Percentiles rank a stretch among this genome's conserved stretches.
These are phyloP conservation scores for Platysteira castanea DNA, from an alignment of 2,113 vertebrate genomes.

Conservation along the genomic window DNA sequence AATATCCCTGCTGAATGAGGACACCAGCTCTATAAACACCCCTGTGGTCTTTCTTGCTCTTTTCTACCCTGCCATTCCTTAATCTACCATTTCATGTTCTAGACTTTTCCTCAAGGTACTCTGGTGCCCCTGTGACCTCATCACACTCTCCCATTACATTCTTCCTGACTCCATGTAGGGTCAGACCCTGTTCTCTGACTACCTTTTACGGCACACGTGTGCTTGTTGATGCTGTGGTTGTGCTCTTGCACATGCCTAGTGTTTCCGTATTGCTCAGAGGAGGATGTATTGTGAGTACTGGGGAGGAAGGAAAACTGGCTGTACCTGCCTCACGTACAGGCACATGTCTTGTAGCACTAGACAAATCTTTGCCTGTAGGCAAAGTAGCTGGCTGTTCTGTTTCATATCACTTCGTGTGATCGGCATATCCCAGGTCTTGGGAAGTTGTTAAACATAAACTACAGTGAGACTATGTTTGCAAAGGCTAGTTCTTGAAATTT, in stretches of 20 bases:
- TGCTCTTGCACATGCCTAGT: not conserved
- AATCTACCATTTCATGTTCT: not conserved
- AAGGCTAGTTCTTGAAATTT: not conserved
- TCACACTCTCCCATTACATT: not conserved
- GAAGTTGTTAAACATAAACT: not conserved
- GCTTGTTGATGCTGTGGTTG: not conserved
- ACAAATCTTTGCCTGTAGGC: not conserved
- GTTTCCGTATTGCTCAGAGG: not conserved
- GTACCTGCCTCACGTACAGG: fast-evolving
- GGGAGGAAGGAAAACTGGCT: not conserved
- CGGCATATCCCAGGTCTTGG: not conserved
- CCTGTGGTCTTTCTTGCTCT: not conserved
- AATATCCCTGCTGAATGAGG: not conserved
- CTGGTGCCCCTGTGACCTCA: fast-evolving
- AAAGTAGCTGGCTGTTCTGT: not conserved
- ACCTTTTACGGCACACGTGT: fast-evolving
- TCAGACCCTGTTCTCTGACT: not conserved
- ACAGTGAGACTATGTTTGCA: not conserved
- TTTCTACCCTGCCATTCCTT: not conserved
- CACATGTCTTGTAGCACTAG: not conserved
- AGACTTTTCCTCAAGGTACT: not conserved
- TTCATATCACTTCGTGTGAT: not conserved
- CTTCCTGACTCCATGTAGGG: fast-evolving
- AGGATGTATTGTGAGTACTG: not conserved
- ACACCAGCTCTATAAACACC: not conserved